Base-by-base conservation (phyloP, 2,113 vertebrate species). In the Rhabdomys dilectus region DNA sequence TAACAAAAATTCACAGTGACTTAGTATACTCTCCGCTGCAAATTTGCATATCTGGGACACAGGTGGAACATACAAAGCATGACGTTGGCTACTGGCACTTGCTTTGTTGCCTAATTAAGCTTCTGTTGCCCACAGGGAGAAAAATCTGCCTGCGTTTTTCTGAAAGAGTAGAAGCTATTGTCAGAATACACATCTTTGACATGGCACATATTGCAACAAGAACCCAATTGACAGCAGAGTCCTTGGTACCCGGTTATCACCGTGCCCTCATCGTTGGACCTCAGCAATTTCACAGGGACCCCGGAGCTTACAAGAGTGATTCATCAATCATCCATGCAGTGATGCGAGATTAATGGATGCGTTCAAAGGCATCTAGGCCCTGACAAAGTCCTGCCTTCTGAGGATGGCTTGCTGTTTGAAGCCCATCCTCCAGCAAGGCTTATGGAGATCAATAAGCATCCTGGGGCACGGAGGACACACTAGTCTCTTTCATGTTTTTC, bases 311-410 rank as follows among this genome's bases (percentile, higher is more conserved):
- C 96, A 95, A 94, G 93, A 51, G 10, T 1, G 68, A 96, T 87
- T 4, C 97, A 98, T 96, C 97, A 95, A 97, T 97, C 95, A 97
- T 96, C 91, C 96, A 95, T 76, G 93, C 82, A 11, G n/a, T 93
- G 86, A 96, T 48, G 86, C 73, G 42, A 62, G 92, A 42, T 95
- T 95, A 89, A 97, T 95, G 89, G 93, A 56, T 86, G 80, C 11
- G 64, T 94, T 94, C 95, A 80, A 94, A 97, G 89, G 96, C 97
- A 87, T 96, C 82, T 95, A 70, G 73, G 88, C 84, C 26, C 26
- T 88, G 89, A 97, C 92, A 96, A 90, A 91, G 73, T 87, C 34
- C 62, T 15, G 82, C 75, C 94, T 94, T 97, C 56, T 15, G 17
- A 96, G 91, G 77, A 84, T 2, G 81, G 64, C 89, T 93, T 77